A percentile compares a stretch with the other conserved stretches of the same genome.
Evolutionary conservation across 2,888 invertebrate genomes (phyloP).

Genomic region (Dryobotodes eremita): DNA sequence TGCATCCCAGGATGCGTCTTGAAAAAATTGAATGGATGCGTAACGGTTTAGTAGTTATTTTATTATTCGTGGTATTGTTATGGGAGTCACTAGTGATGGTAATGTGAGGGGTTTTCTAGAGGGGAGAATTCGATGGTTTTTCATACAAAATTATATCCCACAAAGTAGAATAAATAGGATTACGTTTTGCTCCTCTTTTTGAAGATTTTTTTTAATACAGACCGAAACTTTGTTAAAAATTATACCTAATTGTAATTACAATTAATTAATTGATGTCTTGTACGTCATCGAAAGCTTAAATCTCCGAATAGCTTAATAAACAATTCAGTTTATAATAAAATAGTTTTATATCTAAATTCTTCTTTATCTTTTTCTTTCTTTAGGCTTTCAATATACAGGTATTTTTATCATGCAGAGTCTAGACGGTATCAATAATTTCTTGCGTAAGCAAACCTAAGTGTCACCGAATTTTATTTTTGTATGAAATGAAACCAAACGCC

Average conservation of each 20-base stretch:
- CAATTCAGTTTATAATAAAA: too few relatives aligned
- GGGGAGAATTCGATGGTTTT: conserved; percentile 12
- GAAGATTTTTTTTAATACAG: too few relatives aligned
- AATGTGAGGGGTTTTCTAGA: conserved; percentile 37
- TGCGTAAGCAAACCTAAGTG: background rate
- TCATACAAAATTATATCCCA: conserved; percentile 29
- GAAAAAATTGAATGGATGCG: conserved; percentile 76
- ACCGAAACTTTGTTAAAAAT: too few relatives aligned
- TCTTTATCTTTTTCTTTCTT: background rate
- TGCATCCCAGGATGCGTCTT: conserved; percentile 80
- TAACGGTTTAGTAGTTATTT: conserved; percentile 73
- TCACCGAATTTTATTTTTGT: conserved; percentile 22
- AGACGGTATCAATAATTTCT: background rate
- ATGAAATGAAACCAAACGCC: conserved; percentile 24
- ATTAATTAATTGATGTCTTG: too few relatives aligned
- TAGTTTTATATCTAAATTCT: background rate
- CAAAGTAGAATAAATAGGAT: background rate
- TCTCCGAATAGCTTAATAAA: background rate
- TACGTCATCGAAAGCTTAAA: background rate
- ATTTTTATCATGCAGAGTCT: background rate
- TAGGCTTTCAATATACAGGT: background rate
- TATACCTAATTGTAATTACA: too few relatives aligned
- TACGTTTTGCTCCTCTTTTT: too few relatives aligned
- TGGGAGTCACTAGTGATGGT: conserved; percentile 49
- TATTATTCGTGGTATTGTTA: conserved; percentile 65